phyloP scores from a whole-genome alignment of 2,113 vertebrate species.

The Calidris pugnax region DNA sequence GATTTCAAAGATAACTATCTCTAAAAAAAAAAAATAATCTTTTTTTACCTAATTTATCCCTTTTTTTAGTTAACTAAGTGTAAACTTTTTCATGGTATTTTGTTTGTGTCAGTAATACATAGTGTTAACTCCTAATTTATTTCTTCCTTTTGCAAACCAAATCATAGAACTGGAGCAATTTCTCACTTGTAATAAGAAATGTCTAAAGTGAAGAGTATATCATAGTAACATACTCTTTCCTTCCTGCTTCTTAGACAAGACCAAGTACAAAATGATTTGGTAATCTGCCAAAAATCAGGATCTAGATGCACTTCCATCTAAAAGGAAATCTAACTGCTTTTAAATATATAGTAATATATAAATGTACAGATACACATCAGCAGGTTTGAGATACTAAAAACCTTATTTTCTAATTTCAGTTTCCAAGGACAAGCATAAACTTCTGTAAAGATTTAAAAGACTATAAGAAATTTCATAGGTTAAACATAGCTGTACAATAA shows the following conservation, averaged over 20 bases:
- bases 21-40: background rate
- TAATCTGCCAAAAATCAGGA: background rate
- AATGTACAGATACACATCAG: background rate
- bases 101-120: background rate
- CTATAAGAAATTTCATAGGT: background rate
- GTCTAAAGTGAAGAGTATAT: background rate
- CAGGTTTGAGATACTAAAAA: background rate
- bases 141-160: background rate
- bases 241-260: background rate
- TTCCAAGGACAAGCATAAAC: background rate
- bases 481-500: background rate
- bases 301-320: background rate
- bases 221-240: too few relatives aligned
- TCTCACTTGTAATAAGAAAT: background rate
- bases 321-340: background rate
- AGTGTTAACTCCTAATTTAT: background rate
- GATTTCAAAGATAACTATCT: background rate
- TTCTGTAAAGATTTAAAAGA: background rate
- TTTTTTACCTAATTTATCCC: background rate
- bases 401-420: background rate
- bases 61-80: background rate
- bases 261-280: background rate
- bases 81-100: background rate
- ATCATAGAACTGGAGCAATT: background rate
- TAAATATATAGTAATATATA: background rate